Conservation (phyloP, 2,113 vertebrate genomes). For the Barnardius zonarius region DNA sequence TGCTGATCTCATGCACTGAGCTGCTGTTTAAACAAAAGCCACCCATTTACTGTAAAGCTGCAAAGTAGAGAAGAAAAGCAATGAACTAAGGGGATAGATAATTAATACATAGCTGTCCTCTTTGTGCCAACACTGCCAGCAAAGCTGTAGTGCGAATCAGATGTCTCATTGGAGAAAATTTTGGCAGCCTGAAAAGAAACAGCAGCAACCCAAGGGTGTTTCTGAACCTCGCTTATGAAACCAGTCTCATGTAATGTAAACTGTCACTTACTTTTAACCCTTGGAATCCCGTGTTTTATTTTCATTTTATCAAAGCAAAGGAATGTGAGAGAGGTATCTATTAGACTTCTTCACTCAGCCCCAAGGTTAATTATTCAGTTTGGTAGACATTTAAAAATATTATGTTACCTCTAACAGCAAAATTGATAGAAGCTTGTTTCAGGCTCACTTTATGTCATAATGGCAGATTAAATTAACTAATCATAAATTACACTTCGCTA, state of each 20-base stretch:
- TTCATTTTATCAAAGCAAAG: constrained; percentile 20
- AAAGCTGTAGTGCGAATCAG: not conserved
- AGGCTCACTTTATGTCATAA: constrained; percentile 68
- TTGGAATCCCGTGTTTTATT: not conserved
- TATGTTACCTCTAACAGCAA: constrained; percentile 68
- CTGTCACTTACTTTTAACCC: constrained; percentile 41
- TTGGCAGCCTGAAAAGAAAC: not conserved
- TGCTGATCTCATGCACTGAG: not conserved
- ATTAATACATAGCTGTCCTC: not conserved
- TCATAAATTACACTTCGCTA: constrained; percentile 65
- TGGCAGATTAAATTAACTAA: constrained; percentile 71
- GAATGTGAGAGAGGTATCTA: not conserved
- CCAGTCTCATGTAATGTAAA: not conserved
- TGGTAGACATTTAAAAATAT: constrained; percentile 71
- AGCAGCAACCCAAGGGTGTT: not conserved
- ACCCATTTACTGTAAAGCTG: not conserved
- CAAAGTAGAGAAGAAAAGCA: not conserved
- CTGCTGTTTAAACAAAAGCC: not conserved
- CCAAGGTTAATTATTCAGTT: constrained; percentile 64
- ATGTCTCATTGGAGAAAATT: not conserved
- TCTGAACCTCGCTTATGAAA: not conserved
- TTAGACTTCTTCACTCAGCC: constrained; percentile 46
- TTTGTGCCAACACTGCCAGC: not conserved
- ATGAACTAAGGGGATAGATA: not conserved
- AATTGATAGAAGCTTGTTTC: constrained; percentile 70